These are phyloP conservation scores for Forpus xanthops DNA, from an alignment of 2,797 vertebrate species.

Conservation along the genomic window DNA sequence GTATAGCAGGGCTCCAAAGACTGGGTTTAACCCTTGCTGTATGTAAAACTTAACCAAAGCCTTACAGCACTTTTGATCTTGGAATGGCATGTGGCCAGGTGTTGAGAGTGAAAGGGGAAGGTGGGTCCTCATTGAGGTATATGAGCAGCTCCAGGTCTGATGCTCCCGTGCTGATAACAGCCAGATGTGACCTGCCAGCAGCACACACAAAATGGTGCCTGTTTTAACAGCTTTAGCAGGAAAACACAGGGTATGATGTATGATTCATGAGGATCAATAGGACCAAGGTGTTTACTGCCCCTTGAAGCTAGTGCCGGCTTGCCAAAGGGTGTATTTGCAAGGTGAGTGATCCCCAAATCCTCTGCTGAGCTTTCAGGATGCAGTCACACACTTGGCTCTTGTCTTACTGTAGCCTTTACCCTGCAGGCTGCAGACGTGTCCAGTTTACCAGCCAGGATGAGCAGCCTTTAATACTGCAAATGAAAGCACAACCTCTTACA, in stretches of 20 bases:
- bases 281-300: not conserved
- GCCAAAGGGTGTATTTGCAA: not conserved
- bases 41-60: not conserved
- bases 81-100: not conserved
- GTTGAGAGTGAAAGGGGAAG: not conserved
- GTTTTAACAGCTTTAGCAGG: slow-evolving; percentile 25
- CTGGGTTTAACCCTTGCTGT: slow-evolving; percentile 26
- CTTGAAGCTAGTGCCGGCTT: not conserved
- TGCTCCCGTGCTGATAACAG: not conserved
- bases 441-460: not conserved
- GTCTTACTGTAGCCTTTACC: not conserved
- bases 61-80: not conserved
- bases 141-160: not conserved
- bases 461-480: slow-evolving; percentile 34
- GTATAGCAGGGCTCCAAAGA: not conserved
- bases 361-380: not conserved
- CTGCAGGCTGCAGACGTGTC: not conserved
- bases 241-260: not conserved
- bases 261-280: not conserved
- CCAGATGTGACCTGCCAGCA: not conserved
- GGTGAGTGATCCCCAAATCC: not conserved
- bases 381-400: not conserved
- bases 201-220: not conserved
- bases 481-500: slow-evolving; percentile 15
- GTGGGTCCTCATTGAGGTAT: not conserved